Evolutionary conservation across 1,140 invertebrate species (phyloP), one percentile per base, ranked within the genome.

Genomic region (Tetraneura akinire): DNA sequence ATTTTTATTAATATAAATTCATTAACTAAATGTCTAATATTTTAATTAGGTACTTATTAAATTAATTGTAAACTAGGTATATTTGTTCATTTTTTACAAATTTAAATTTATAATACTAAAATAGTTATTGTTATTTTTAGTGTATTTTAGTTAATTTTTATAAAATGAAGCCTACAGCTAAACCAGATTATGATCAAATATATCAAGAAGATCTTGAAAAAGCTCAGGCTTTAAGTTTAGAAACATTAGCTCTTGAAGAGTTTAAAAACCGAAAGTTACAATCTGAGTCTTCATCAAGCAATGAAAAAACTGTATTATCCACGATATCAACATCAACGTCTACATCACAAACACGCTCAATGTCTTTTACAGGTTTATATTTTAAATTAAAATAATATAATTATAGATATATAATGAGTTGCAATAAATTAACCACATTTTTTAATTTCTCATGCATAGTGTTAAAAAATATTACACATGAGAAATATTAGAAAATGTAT

Each of bases 131-230:
- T 62, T 60, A 16, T 76, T 62, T 78, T 62, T 78, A 62, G 53
- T 62, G 51, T 62, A 26, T 47, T 51, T 16, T 71, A 71, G 23
- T 68, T 80, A 37, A 80, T 13, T 3, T 23, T 32, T 11, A 42
- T 47, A 68, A 21, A 2, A 80, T 80, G 78, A 68, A 80, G 29
- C 68, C 78, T 49, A 68, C 78, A 21, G 49, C 45, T 49, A 51
- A 68, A 42, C 60, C 78, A 37, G 64, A 80, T 51, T 80, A 51
- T 80, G 78, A 80, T 1, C 51, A 18, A 37, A 29, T 10, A 53
- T 95, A 92, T 85, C 88, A 93, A 87, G 91, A 93, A 82, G 93
- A 96, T 85, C 86, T 96, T 84, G 93, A 94, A 86, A 90, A 91
- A 84, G 94, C 94, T 9, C 92, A 92, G 85, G 93, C 93, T 74